These are phyloP conservation scores for Aphaenogaster ashmeadi DNA, from an alignment of 1,140 invertebrate genomes.

Conservation along the genomic window DNA sequence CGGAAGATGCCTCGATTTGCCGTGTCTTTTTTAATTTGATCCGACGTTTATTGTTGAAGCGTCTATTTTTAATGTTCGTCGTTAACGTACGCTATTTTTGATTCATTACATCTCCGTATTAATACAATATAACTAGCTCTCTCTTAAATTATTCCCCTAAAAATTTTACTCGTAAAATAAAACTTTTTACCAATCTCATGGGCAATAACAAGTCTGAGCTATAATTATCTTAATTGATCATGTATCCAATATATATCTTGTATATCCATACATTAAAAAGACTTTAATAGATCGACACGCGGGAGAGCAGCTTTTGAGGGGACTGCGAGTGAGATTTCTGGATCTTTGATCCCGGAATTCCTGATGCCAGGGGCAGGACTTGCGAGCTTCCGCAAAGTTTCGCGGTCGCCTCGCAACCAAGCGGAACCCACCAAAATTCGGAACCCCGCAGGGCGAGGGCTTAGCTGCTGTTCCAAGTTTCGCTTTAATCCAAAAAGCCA, in stretches of 20 bases:
- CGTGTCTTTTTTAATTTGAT: slow-evolving; percentile 49
- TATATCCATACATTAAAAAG: neutral
- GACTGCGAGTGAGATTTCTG: slow-evolving; percentile 13
- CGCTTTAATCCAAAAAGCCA: slow-evolving; percentile 87
- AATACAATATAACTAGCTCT: neutral
- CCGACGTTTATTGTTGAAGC: slow-evolving; percentile 25
- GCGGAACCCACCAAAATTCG: slow-evolving; percentile 81
- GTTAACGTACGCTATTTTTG: slow-evolving; percentile 41
- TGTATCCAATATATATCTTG: neutral
- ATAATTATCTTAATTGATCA: neutral
- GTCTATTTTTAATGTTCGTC: slow-evolving; percentile 43
- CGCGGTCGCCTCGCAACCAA: slow-evolving; percentile 64
- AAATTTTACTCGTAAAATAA: neutral
- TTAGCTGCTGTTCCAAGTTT: slow-evolving; percentile 85
- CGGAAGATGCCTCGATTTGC: slow-evolving; percentile 42
- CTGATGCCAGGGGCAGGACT: slow-evolving; percentile 16
- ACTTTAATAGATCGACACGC: neutral
- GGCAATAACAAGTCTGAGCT: neutral
- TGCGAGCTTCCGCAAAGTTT: slow-evolving; percentile 71
- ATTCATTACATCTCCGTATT: neutral
- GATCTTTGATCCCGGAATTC: slow-evolving; percentile 43
- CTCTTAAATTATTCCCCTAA: neutral
- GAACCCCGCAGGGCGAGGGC: slow-evolving; percentile 80
- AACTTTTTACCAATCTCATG: neutral
- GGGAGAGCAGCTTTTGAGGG: neutral